These are phyloP conservation scores for Musca domestica DNA, from an alignment of 1,140 invertebrate species.

Conservation along the genomic window DNA sequence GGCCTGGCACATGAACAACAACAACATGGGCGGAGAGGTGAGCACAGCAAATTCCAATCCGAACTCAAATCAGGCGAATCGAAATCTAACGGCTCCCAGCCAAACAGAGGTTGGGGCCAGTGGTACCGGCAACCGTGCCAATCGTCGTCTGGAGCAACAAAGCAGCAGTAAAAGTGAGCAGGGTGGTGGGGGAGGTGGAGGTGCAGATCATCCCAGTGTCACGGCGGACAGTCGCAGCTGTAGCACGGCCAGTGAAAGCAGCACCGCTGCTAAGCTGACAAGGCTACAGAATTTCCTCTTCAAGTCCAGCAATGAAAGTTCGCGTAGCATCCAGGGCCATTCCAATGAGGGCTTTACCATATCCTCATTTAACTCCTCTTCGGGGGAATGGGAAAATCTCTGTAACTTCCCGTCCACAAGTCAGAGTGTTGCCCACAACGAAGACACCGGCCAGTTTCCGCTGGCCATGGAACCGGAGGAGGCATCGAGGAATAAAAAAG, in stretches of 20 bases:
- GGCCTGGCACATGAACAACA: slow-evolving; percentile 31
- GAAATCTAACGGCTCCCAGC: neutral
- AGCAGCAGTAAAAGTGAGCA: slow-evolving; percentile 28
- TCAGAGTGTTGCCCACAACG: neutral
- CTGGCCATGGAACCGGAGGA: neutral
- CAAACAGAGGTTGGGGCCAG: neutral
- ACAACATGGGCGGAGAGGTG: slow-evolving; percentile 44
- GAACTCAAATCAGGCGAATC: neutral
- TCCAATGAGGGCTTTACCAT: slow-evolving; percentile 49
- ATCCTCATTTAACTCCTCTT: slow-evolving; percentile 48
- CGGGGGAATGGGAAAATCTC: slow-evolving; percentile 49
- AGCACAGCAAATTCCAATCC: slow-evolving; percentile 26
- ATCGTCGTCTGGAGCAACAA: slow-evolving; percentile 11
- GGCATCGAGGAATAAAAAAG: neutral
- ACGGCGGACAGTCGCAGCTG: slow-evolving; percentile 39
- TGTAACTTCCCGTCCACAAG: slow-evolving; percentile 40
- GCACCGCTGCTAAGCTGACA: slow-evolving; percentile 44
- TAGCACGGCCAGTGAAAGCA: slow-evolving; percentile 48
- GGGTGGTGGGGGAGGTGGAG: neutral
- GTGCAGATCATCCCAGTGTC: neutral
- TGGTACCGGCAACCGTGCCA: neutral
- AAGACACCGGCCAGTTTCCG: neutral
- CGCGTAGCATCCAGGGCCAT: slow-evolving; percentile 43
- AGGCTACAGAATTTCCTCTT: slow-evolving; percentile 50
- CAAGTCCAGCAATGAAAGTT: slow-evolving; percentile 49